Conservation (phyloP, 2,113 vertebrate genomes). For the Nestor notabilis region DNA sequence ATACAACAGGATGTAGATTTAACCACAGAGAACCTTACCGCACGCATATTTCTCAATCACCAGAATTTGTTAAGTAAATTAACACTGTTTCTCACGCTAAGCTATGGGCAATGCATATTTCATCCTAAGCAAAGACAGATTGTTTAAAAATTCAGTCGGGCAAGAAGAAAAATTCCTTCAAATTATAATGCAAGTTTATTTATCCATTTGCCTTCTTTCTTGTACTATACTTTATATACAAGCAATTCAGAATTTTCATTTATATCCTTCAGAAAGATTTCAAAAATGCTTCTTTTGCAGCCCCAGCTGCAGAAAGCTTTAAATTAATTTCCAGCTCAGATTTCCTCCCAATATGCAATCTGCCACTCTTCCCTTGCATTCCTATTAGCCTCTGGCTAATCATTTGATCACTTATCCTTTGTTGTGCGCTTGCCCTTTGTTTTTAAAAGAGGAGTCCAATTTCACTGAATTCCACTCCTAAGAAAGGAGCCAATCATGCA, state of each 20-base stretch:
- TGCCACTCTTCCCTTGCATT: slow-evolving; percentile 75
- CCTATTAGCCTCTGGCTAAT: slow-evolving; percentile 78
- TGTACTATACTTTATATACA: slow-evolving; percentile 1
- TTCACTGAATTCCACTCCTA: slow-evolving; percentile 69
- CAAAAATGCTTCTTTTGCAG: slow-evolving; percentile 40
- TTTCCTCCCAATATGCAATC: slow-evolving; percentile 75
- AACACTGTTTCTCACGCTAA: slow-evolving; percentile 17
- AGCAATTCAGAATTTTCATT: slow-evolving; percentile 41
- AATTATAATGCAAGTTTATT: slow-evolving; percentile 1
- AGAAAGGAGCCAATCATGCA: slow-evolving; percentile 37
- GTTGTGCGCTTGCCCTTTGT: slow-evolving; percentile 64
- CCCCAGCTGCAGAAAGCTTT: slow-evolving; percentile 63
- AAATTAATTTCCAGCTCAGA: slow-evolving; percentile 72
- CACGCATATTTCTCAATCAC: not conserved
- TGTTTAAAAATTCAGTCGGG: not conserved
- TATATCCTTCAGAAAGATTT: slow-evolving; percentile 60
- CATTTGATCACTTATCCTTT: slow-evolving; percentile 75
- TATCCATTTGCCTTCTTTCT: not conserved
- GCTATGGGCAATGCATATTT: not conserved
- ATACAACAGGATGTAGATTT: not conserved
- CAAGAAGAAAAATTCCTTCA: not conserved
- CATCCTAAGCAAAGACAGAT: not conserved
- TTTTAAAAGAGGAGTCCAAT: slow-evolving; percentile 69
- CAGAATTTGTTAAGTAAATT: slow-evolving; percentile 9
- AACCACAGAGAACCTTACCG: not conserved